Evolutionary conservation across 1,140 invertebrate genomes (phyloP), one percentile per base, ranked within the genome.

Genomic region (Hyles euphorbiae): DNA sequence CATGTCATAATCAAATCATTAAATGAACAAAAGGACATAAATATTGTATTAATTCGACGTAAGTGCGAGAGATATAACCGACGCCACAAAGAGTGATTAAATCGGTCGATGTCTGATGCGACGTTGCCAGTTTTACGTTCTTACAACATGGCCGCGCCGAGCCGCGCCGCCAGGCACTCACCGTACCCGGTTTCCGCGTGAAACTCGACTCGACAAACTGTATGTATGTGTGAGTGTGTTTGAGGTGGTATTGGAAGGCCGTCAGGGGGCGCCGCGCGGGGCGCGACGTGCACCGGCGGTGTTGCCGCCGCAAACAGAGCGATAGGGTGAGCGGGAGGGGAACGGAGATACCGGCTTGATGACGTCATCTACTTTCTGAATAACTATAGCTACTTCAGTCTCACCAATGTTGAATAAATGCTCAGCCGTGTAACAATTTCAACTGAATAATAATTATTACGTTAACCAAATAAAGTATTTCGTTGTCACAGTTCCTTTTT

Each of bases 71-170:
- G 50, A 65, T 65, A 61, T 68, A 66, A 67, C 65, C 58, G 67
- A 65, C 64, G 61, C 63, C 55, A 63, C 65, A 60, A 74, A 74
- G 33, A 48, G 22, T 74, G 76, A 81, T 81, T 85, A 86, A 84
- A 83, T 84, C 82, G 83, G 82, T 88, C 82, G 85, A 86, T 86
- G 85, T 87, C 82, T 88, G 82, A 75, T 83, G 86, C 86, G 83
- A 77, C 83, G 85, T 88, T 88, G 85, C 85, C 85, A 81, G 77
- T 70, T 81, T 79, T 81, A 81, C 80, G 45, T 34, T 81, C 81
- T 84, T 84, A 82, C 81, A 85, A 89, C 82, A 85, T 85, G 82
- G 87, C 83, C 76, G 83, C 54, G 45, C 53, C 53, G 53, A 22
- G 12, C 11, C 45, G 11, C 44, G 54, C 54, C 34, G 50, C 47